A percentile compares a stretch with the other conserved stretches of the same genome.
These are phyloP conservation scores for Cyprinodon variegatus DNA, from an alignment of 2,113 vertebrate species.

Conservation along the genomic window DNA sequence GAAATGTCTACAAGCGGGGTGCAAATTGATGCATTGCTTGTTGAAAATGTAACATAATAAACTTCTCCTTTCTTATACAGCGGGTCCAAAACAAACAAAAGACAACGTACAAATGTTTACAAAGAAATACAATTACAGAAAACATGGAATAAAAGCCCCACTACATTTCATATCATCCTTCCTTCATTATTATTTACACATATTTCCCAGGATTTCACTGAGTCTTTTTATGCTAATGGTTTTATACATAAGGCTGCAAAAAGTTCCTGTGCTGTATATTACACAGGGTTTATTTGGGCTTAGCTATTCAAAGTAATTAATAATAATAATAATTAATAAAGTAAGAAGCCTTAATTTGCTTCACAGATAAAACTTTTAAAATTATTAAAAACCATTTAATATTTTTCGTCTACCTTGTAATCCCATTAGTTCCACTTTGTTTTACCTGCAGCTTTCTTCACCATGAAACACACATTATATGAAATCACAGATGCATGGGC, in stretches of 20 bases:
- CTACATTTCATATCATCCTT: too few species aligned
- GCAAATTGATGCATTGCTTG: too few species aligned
- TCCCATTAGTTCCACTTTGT: not conserved
- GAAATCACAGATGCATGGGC: conserved; percentile 10
- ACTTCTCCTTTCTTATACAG: not conserved
- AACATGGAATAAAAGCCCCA: too few species aligned
- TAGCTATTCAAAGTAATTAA: not conserved
- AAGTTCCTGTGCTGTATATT: not conserved
- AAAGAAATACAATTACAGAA: not conserved
- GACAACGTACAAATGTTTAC: not conserved
- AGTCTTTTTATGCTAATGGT: not conserved
- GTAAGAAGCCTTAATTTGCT: not conserved
- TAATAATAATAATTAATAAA: not conserved
- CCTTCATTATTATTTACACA: too few species aligned
- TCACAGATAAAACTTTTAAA: not conserved
- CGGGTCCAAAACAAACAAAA: not conserved
- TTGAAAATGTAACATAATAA: not conserved
- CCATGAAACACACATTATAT: conserved; percentile 22
- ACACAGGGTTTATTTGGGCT: not conserved
- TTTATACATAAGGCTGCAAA: not conserved
- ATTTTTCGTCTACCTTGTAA: not conserved
- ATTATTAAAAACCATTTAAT: not conserved
- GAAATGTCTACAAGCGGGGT: not conserved
- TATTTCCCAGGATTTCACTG: not conserved
- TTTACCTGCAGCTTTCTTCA: conserved; percentile 3